Evolutionary conservation across 2,888 invertebrate genomes (phyloP).

Genomic region (Sinohyriopsis cumingii): DNA sequence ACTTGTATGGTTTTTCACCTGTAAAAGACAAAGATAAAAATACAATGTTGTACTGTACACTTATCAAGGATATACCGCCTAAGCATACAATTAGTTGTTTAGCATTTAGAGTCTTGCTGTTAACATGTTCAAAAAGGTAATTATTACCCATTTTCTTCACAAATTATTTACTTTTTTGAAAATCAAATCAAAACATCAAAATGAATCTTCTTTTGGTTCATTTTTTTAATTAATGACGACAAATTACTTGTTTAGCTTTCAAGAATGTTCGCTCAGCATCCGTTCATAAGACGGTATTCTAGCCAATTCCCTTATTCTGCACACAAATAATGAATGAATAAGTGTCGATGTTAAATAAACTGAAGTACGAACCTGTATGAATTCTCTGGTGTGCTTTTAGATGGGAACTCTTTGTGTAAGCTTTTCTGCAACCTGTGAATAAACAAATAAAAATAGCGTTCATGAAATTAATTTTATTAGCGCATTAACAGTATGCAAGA

Average conservation of each 20-base stretch:
- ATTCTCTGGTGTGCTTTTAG: constrained; percentile 97
- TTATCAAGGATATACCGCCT: too few species aligned
- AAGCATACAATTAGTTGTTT: too few species aligned
- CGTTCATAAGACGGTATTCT: neutral
- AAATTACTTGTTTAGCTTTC: neutral
- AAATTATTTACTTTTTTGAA: too few species aligned
- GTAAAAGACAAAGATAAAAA: constrained; percentile 24
- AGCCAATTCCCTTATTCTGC: neutral
- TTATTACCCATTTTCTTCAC: too few species aligned
- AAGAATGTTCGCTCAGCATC: neutral
- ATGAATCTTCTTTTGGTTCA: too few species aligned
- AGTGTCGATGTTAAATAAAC: neutral
- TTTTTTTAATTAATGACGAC: too few species aligned
- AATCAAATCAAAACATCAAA: too few species aligned
- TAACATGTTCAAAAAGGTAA: too few species aligned
- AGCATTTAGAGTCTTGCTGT: too few species aligned
- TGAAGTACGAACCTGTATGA: constrained; percentile 86
- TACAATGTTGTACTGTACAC: neutral
- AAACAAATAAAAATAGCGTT: constrained; percentile 36
- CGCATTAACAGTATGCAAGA: too few species aligned
- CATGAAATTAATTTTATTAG: too few species aligned
- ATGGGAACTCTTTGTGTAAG: constrained; percentile 98
- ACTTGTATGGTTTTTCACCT: constrained; percentile 77
- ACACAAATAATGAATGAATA: neutral
- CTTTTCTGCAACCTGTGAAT: constrained; percentile 92